A percentile compares a stretch with the other conserved stretches of the same genome.
Evolutionary conservation across 2,888 invertebrate genomes (phyloP).

Genomic region (Cetonia aurata): DNA sequence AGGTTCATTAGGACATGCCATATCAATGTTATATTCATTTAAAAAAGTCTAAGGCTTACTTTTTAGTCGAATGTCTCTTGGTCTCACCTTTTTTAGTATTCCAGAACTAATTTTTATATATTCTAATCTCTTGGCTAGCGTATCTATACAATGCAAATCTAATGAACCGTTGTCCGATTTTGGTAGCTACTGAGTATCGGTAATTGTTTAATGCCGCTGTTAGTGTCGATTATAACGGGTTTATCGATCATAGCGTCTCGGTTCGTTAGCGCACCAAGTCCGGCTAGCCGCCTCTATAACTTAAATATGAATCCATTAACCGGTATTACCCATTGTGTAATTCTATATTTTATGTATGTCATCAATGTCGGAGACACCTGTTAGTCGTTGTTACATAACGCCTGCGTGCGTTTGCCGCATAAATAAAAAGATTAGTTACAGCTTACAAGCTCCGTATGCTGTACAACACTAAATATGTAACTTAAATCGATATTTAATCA

Average conservation of each 20-base stretch:
- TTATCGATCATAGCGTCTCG: constrained; percentile 43
- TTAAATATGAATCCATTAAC: constrained; percentile 43
- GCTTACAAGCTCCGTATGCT: background rate
- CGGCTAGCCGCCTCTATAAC: constrained; percentile 38
- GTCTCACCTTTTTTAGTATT: too few species aligned
- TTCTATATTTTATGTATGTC: constrained; percentile 35
- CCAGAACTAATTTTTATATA: background rate
- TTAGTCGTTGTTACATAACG: constrained; percentile 14
- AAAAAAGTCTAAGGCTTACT: too few species aligned
- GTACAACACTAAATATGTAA: constrained; percentile 29
- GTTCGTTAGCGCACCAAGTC: constrained; percentile 40
- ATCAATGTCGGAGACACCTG: constrained; percentile 24
- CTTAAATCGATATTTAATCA: constrained; percentile 20
- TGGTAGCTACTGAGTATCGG: constrained; percentile 47
- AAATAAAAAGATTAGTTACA: constrained; percentile 20
- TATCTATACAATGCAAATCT: constrained; percentile 46
- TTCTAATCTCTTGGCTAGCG: background rate
- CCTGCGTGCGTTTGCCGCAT: background rate
- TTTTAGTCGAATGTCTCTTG: too few species aligned
- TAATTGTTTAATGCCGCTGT: constrained; percentile 48
- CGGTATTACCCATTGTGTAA: constrained; percentile 39
- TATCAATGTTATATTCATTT: too few species aligned
- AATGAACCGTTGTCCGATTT: constrained; percentile 48
- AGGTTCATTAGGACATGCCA: too few species aligned
- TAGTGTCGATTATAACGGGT: constrained; percentile 41